These are phyloP conservation scores for Eremophila alpestris DNA, from an alignment of 2,797 vertebrate genomes.

Conservation along the genomic window DNA sequence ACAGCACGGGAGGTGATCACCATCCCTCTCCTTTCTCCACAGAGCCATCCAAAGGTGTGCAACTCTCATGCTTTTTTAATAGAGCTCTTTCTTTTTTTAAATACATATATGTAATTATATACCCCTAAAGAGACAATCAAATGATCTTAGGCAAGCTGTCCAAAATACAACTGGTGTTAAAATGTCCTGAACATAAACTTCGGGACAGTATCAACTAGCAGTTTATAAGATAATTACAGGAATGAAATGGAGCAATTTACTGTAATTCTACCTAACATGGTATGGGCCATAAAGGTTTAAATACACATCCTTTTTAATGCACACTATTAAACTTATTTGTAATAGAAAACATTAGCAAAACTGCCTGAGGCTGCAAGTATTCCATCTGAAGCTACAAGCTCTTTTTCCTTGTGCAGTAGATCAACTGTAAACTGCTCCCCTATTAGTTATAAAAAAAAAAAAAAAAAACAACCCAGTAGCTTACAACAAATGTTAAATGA, in stretches of 20 bases:
- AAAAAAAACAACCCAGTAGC: neutral
- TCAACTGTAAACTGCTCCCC: constrained; percentile 42
- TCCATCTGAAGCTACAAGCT: neutral
- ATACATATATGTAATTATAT: neutral
- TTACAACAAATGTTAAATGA: constrained; percentile 51
- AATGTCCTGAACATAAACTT: constrained; percentile 40
- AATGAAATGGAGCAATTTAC: constrained; percentile 52
- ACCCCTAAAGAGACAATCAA: neutral
- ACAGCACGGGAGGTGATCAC: constrained; percentile 17
- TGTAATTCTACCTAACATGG: constrained; percentile 38
- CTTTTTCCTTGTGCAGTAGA: neutral
- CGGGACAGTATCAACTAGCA: constrained; percentile 27
- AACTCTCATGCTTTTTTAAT: neutral
- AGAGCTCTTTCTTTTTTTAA: neutral
- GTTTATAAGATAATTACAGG: constrained; percentile 52
- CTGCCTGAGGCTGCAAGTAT: constrained; percentile 12
- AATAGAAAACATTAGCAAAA: constrained; percentile 36
- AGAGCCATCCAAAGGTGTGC: constrained; percentile 39
- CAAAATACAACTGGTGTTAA: constrained; percentile 19
- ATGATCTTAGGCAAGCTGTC: neutral
- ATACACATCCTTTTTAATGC: constrained; percentile 37
- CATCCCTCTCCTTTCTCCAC: constrained; percentile 31
- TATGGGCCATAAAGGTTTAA: constrained; percentile 54
- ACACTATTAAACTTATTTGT: constrained; percentile 32
- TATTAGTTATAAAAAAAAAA: constrained; percentile 44